Evolutionary conservation across 2,113 vertebrate species (phyloP), one percentile per base, ranked within the genome.

Genomic region (Cyanistes caeruleus): DNA sequence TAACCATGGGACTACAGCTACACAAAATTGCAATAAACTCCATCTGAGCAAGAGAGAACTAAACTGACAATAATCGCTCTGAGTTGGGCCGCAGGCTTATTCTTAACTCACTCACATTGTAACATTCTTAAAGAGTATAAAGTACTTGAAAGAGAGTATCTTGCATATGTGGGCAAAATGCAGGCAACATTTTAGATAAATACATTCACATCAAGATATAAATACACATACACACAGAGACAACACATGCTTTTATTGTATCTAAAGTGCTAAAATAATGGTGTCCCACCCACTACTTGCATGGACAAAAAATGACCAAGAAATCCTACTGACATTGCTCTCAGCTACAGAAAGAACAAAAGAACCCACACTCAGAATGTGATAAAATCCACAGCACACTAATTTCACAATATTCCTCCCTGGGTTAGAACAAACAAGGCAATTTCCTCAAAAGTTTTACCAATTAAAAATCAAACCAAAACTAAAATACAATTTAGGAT

Each of bases 281-380:
- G 23, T 41, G 11, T 67, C 51, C 48, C 58, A 39, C 11, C 31
- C 51, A 78, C 24, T 62, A 53, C 44, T 69, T 37, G 37, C 31
- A 55, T 18, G n/a, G 30, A 75, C 78, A 43, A 78, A 83, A 95
- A 87, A 53, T 46, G 22, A 81, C 19, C 33, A 78, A 78, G 60
- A 82, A 90, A 78, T 35, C 28, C 60, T 81, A 51, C 39, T 51
- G 60, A 84, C 33, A 43, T 5, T 58, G 78, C 31, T 70, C 28
- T 93, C 37, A 59, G 68, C 55, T 93, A 64, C 21, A 84, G 56
- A 89, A 93, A 63, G 22, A 84, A 78, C 24, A 84, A 70, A 56
- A 52, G 35, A 37, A 0, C 6, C 4, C 56, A 43, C 60, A 41
- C 4, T 67, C 39, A 84, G 73, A 87, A 52, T 9, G 25, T 14